These are phyloP conservation scores for Rhinella marina DNA, from an alignment of 2,797 vertebrate species.

Conservation along the genomic window DNA sequence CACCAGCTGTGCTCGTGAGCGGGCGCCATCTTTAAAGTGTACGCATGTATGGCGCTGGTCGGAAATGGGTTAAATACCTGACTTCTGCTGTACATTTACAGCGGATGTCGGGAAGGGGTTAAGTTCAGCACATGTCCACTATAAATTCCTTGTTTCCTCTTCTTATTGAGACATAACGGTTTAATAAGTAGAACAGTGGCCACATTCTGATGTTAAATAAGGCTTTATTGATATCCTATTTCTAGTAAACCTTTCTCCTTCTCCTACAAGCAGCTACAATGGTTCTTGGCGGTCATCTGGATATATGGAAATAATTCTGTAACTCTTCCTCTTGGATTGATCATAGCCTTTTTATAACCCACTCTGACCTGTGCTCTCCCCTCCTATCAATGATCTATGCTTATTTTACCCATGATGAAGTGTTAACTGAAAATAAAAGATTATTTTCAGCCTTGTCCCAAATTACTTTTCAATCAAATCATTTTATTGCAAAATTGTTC, in stretches of 20 bases:
- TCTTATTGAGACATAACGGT: background rate
- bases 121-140: background rate
- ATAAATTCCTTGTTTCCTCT: background rate
- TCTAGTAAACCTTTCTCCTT: slow-evolving; percentile 14
- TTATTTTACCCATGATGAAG: slow-evolving; percentile 10
- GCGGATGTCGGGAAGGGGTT: background rate
- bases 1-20: too few species aligned
- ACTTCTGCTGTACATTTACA: too few species aligned
- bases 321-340: slow-evolving; percentile 17
- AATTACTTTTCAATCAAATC: background rate
- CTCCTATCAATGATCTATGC: background rate
- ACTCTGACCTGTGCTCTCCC: background rate
- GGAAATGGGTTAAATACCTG: too few species aligned
- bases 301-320: slow-evolving; percentile 8
- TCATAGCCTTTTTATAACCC: slow-evolving; percentile 1
- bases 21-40: too few species aligned
- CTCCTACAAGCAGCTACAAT: slow-evolving; percentile 4
- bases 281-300: slow-evolving; percentile 9
- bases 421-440: slow-evolving; percentile 29
- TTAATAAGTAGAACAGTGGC: background rate
- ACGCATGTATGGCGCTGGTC: too few species aligned
- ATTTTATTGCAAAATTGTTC: background rate
- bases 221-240: background rate
- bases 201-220: background rate
- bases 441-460: background rate